Conservation (phyloP, 1,140 invertebrate genomes). For the Drosophila nigrodunni region DNA sequence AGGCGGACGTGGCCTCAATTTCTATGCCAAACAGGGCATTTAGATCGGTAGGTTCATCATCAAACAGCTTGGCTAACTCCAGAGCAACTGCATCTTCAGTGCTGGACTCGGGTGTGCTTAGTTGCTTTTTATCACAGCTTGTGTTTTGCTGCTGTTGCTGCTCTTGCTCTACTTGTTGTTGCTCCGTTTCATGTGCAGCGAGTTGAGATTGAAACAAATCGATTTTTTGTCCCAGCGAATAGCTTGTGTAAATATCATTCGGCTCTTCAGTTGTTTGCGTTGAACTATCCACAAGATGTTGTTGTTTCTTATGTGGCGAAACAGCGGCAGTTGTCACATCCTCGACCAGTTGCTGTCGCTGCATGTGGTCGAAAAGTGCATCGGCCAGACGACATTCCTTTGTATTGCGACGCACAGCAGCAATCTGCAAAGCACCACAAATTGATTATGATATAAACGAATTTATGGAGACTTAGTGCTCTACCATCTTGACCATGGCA, state of each 20-base stretch:
- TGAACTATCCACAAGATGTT: conserved; percentile 36
- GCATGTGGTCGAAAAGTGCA: conserved; percentile 61
- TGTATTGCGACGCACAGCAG: conserved; percentile 59
- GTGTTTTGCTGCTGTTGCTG: background rate
- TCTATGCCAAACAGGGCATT: conserved; percentile 78
- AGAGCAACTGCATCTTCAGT: conserved; percentile 68
- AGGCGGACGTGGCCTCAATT: conserved; percentile 14
- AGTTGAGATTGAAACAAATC: conserved; percentile 71
- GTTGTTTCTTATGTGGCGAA: background rate
- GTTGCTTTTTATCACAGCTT: conserved; percentile 9
- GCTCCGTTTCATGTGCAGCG: conserved; percentile 21
- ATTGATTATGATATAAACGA: background rate
- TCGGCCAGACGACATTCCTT: conserved; percentile 62
- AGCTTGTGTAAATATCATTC: conserved; percentile 29
- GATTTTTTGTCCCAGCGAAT: conserved; percentile 68
- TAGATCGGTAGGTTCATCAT: conserved; percentile 70
- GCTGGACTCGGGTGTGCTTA: conserved; percentile 13
- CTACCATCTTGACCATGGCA: conserved; percentile 77
- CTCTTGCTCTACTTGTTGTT: background rate
- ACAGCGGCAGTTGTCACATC: background rate
- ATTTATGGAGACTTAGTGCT: background rate
- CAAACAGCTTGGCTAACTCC: conserved; percentile 72
- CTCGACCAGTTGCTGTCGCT: conserved; percentile 21
- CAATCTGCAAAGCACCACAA: conserved; percentile 47
- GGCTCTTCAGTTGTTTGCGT: conserved; percentile 55